Evolutionary conservation across 2,113 vertebrate species (phyloP), one percentile per base, ranked within the genome.

Genomic region (Elephantulus edwardii): DNA sequence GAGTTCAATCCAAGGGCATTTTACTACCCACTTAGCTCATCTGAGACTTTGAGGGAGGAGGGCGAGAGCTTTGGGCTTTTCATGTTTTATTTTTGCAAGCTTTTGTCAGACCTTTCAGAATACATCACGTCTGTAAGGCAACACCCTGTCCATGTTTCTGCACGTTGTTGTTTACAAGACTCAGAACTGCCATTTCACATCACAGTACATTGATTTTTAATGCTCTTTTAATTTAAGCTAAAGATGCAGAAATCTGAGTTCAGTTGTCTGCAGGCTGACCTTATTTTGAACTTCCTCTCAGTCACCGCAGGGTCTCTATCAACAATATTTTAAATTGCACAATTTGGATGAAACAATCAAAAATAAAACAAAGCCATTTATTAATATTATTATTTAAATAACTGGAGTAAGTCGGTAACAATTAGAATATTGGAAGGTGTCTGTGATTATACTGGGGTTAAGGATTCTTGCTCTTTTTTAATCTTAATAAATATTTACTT

Each of bases 121-220:
- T 92, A n/a, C 86, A 98, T 98, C 97, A 97, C 66, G 91, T 97
- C 94, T 94, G 52, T 95, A 91, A 94, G 74, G 95, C 89, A 97
- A 90, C 97, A 97, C 96, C 93, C 95, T 97, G 97, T 97, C 97
- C 94, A 94, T 30, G 4, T 97, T 96, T 96, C 96, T 94, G 87
- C 93, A 93, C 84, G 42, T 85, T 95, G 94, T 97, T 97, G 96
- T 97, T 95, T 95, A 95, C 96, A 72, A 95, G 91, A 83, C 94
- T 97, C 96, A 93, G 93, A 97, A 85, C 97, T 98, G 97, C 97
- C 97, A 97, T 96, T 96, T 98, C 96, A 48, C 93, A 98, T 98
- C 97, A 97, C 71, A 96, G 88, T 76, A 95, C 97, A 93, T 94
- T 92, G 96, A 93, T 96, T 96, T 97, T 96, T 97, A 97, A 97